phyloP scores from a whole-genome alignment of 2,113 vertebrate species.

The Bos javanicus region DNA sequence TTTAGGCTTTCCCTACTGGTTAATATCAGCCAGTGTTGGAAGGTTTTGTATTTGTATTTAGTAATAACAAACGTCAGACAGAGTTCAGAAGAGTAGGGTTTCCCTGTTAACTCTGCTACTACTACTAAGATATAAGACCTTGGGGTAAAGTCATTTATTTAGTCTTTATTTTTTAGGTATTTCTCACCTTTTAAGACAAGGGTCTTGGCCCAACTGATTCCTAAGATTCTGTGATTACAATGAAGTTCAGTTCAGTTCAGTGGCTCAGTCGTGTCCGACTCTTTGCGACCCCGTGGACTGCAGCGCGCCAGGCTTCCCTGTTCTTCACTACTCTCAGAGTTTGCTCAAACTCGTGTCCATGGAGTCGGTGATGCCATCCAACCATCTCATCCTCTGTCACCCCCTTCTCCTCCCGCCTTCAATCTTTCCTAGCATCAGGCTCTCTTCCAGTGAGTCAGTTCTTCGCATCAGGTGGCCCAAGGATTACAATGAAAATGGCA shows the following conservation, averaged over 20 bases:
- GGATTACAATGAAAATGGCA: background rate
- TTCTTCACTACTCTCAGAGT: background rate
- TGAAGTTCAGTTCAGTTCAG: background rate
- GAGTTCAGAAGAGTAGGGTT: background rate
- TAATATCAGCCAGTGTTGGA: background rate
- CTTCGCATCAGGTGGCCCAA: background rate
- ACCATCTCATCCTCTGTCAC: background rate
- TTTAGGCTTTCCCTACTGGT: background rate
- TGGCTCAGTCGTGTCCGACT: background rate
- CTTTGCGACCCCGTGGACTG: background rate
- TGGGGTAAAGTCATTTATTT: background rate
- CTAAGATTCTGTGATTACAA: background rate
- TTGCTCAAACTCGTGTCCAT: background rate
- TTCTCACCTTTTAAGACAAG: background rate
- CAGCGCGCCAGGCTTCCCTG: fast-evolving
- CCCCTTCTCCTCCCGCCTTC: background rate
- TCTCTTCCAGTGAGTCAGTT: background rate
- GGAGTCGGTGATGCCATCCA: background rate
- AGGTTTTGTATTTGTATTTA: background rate
- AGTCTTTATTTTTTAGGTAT: background rate
- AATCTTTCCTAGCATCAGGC: background rate
- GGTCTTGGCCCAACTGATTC: background rate
- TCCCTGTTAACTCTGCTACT: background rate
- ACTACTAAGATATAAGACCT: background rate
- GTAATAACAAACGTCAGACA: background rate